These are phyloP conservation scores for Callyntrura sp. DNA, from an alignment of 2,888 invertebrate species.

Conservation along the genomic window DNA sequence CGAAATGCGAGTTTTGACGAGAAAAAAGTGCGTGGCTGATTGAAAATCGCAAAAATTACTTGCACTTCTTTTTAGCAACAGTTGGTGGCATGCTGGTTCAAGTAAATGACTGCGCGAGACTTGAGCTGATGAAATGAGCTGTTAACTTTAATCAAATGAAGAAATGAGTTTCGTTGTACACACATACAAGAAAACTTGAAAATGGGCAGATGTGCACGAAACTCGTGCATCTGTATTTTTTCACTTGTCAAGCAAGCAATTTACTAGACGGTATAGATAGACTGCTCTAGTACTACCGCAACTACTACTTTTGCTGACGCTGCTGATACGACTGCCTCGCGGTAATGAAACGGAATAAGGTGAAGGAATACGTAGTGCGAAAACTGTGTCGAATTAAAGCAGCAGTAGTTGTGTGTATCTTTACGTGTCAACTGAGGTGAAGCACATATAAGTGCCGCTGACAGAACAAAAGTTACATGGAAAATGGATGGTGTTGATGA, in stretches of 20 bases:
- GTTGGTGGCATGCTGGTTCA: slow-evolving; percentile 17
- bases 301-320: not conserved
- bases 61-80: slow-evolving; percentile 49
- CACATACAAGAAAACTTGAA: slow-evolving; percentile 21
- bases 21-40: slow-evolving; percentile 44
- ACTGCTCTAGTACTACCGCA: too few species aligned
- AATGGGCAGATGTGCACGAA: slow-evolving; percentile 64
- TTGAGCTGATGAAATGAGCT: slow-evolving; percentile 58
- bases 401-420: slow-evolving; percentile 11
- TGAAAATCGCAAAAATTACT: slow-evolving; percentile 29
- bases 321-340: not conserved
- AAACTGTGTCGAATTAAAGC: slow-evolving; percentile 31
- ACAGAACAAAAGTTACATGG: not conserved
- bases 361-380: slow-evolving; percentile 4
- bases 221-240: slow-evolving; percentile 42
- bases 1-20: slow-evolving; percentile 24
- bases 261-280: not conserved
- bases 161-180: slow-evolving; percentile 36
- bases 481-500: not conserved
- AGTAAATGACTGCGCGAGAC: not conserved
- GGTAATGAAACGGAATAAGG: slow-evolving; percentile 47
- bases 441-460: not conserved
- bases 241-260: slow-evolving; percentile 48
- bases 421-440: not conserved
- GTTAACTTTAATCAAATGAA: slow-evolving; percentile 54